Evolutionary conservation across 2,113 vertebrate species (phyloP), one percentile per base, ranked within the genome.

Genomic region (Dasypus novemcinctus): DNA sequence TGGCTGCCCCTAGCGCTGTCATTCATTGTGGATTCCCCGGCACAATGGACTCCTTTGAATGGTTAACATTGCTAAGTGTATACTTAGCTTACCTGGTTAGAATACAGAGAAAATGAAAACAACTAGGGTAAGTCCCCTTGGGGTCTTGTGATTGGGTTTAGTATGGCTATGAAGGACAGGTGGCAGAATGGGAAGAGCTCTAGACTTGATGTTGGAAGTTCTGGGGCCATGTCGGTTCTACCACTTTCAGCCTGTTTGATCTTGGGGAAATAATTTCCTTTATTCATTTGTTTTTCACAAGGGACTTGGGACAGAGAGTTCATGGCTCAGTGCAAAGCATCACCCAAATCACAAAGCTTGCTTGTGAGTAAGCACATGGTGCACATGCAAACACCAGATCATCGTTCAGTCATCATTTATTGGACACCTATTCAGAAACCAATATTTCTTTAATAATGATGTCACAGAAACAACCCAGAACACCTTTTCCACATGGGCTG

Each of bases 61-160:
- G 20, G n/a, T 38, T 93, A 68, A 68, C 31, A 27, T 31, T 78
- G 64, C 27, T 93, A 72, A 86, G 15, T 31, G 59, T 20, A 21
- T 54, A 43, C 57, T 83, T 95, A 90, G 29, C 43, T 91, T 33
- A 79, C 18, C 21, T 84, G 27, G 31, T 49, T 90, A 81, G 52
- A 86, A 17, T 33, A 75, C 29, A 85, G 81, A 94, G 84, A 84
- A 87, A 90, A 81, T 46, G 63, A 81, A 91, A 92, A 64, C 9
- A 75, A 69, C 46, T 8, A n/a, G 41, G 27, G 15, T 64, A 81
- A 80, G 23, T 64, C 41, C 63, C 36, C 69, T 12, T 3, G 36
- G 18, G 68, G 29, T 14, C 59, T 41, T 75, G 31, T 71, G 59
- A 64, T 33, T 82, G 54, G 72, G 54, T 87, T 80, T 66, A 66